Evolutionary conservation across 1,140 invertebrate genomes (phyloP).

Genomic region (Sitophilus oryzae): DNA sequence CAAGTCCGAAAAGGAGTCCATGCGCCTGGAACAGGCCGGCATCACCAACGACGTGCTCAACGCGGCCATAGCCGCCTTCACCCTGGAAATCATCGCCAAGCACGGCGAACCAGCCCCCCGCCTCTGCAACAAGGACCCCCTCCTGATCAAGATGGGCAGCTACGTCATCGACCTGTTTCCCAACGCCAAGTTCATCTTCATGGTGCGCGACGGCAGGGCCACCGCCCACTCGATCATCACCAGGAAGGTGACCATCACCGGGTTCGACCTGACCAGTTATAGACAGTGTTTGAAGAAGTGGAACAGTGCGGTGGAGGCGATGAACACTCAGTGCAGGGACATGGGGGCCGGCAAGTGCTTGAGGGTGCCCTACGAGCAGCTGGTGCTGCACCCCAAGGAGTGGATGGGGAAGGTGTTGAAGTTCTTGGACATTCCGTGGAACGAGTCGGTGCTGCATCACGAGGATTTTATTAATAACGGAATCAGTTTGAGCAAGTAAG

Average conservation of each 20-base stretch:
- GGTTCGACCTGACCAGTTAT: slow-evolving; percentile 91
- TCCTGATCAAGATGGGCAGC: slow-evolving; percentile 92
- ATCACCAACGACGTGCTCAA: slow-evolving; percentile 89
- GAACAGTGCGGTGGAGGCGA: slow-evolving; percentile 90
- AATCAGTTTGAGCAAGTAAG: slow-evolving; percentile 87
- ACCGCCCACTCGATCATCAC: slow-evolving; percentile 97
- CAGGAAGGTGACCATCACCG: slow-evolving; percentile 90
- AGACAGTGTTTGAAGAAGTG: slow-evolving; percentile 91
- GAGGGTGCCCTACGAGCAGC: slow-evolving; percentile 87
- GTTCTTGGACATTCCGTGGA: slow-evolving; percentile 93
- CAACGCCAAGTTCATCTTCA: slow-evolving; percentile 94
- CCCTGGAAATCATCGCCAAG: slow-evolving; percentile 90
- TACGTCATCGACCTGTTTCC: slow-evolving; percentile 74
- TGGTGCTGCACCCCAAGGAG: slow-evolving; percentile 86
- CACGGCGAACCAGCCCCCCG: slow-evolving; percentile 90
- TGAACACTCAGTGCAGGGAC: slow-evolving; percentile 90
- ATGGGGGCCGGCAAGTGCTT: slow-evolving; percentile 81
- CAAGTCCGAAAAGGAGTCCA: slow-evolving; percentile 83
- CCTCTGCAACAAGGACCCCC: slow-evolving; percentile 97
- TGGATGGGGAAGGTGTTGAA: slow-evolving; percentile 86
- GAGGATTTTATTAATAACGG: slow-evolving; percentile 95
- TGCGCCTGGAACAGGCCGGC: slow-evolving; percentile 87
- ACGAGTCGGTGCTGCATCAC: slow-evolving; percentile 93
- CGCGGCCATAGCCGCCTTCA: slow-evolving; percentile 93
- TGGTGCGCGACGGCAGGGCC: slow-evolving; percentile 92